Conservation (phyloP, 2,888 invertebrate species). For the Meteorus colon region DNA sequence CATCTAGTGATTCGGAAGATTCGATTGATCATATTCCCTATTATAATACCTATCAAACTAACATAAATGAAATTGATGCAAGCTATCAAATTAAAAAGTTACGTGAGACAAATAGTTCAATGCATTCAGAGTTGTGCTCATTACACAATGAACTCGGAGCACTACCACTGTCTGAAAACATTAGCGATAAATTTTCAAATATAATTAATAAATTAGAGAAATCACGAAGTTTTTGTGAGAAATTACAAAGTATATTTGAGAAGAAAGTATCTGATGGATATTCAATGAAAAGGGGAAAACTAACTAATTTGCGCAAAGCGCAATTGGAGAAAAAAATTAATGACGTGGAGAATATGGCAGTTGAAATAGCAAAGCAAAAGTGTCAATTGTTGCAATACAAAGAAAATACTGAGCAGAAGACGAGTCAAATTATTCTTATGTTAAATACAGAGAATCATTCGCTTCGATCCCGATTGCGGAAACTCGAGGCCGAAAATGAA, state of each 20-base stretch:
- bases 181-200: constrained; percentile 62
- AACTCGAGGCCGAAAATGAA: constrained; percentile 67
- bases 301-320: constrained; percentile 76
- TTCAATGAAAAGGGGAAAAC: constrained; percentile 74
- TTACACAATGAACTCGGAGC: constrained; percentile 60
- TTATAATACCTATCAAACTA: constrained; percentile 62
- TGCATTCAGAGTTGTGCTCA: constrained; percentile 61
- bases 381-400: constrained; percentile 64
- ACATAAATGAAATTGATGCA: constrained; percentile 61
- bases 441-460: constrained; percentile 67
- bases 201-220: constrained; percentile 62
- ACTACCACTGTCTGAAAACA: constrained; percentile 56
- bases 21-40: constrained; percentile 65
- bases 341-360: constrained; percentile 73
- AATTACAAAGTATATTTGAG: constrained; percentile 67
- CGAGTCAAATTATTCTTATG: constrained; percentile 61
- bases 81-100: constrained; percentile 62
- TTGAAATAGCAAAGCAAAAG: constrained; percentile 73
- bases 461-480: constrained; percentile 59
- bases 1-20: constrained; percentile 69
- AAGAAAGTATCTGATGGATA: constrained; percentile 70
- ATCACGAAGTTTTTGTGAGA: constrained; percentile 63
- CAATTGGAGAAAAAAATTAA: constrained; percentile 75
- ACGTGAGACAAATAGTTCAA: constrained; percentile 62
- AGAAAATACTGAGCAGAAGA: constrained; percentile 64